Evolutionary conservation across 2,888 invertebrate species (phyloP).

Genomic region (Gortyna flavago): DNA sequence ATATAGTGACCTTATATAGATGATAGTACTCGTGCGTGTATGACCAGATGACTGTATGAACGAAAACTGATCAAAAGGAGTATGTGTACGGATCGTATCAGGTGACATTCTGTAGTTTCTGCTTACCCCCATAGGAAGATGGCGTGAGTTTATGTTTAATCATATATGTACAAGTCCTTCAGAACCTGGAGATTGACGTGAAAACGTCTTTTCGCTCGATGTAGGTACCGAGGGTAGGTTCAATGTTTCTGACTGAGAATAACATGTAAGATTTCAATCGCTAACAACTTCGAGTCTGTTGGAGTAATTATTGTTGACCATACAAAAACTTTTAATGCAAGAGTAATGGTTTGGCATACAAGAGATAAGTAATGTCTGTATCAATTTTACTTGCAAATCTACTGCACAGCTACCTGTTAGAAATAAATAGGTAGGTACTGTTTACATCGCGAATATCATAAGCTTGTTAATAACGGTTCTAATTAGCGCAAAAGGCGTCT

Average conservation of each 20-base stretch:
- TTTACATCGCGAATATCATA: constrained; percentile 27
- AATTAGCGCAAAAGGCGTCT: constrained; percentile 44
- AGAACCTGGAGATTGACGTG: neutral
- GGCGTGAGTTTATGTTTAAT: neutral
- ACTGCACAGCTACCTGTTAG: neutral
- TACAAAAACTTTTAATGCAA: neutral
- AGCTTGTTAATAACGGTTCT: constrained; percentile 53
- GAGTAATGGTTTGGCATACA: neutral
- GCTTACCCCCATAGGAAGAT: neutral
- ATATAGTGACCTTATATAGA: neutral
- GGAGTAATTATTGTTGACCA: neutral
- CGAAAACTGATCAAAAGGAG: neutral
- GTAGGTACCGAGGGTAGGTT: neutral
- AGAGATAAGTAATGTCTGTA: neutral
- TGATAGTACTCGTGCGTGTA: neutral
- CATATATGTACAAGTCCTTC: neutral
- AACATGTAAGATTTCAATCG: neutral
- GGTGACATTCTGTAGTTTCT: too few species aligned
- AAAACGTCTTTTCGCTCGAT: neutral
- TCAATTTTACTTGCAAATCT: neutral
- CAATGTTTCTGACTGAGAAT: too few species aligned
- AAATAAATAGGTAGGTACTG: constrained; percentile 6
- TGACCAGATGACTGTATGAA: neutral
- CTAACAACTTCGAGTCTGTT: neutral
- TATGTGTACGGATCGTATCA: neutral